Conservation (phyloP, 2,797 vertebrate species). For the Hydrocynus forskahlii region DNA sequence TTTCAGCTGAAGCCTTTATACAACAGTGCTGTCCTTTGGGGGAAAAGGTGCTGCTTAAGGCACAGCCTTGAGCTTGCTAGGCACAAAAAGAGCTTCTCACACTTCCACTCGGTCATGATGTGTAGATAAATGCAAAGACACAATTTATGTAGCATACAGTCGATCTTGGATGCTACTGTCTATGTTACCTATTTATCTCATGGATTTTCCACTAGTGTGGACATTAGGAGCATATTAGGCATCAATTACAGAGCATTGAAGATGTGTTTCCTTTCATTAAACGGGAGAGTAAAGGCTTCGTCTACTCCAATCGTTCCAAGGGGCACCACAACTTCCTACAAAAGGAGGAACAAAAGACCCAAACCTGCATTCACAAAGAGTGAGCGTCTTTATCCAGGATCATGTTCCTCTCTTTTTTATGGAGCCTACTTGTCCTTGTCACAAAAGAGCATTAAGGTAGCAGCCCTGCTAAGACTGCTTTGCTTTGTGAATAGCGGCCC, state of each 20-base stretch:
- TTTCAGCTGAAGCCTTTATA: not conserved
- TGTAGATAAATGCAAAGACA: not conserved
- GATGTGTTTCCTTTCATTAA: conserved; percentile 67
- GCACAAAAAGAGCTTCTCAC: not conserved
- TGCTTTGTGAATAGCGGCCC: not conserved
- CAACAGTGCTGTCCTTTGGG: not conserved
- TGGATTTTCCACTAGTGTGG: conserved; percentile 72
- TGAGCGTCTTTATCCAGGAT: conserved; percentile 2
- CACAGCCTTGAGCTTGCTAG: not conserved
- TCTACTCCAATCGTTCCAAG: not conserved
- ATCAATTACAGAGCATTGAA: conserved; percentile 61
- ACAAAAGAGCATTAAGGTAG: not conserved
- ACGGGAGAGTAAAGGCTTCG: not conserved
- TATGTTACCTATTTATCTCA: conserved; percentile 56
- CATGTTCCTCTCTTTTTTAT: not conserved
- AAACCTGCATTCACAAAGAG: not conserved
- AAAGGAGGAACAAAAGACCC: not conserved
- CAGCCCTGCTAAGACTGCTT: not conserved
- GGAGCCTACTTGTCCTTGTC: not conserved
- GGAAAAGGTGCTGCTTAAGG: not conserved
- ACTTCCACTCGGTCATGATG: not conserved
- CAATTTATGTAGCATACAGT: not conserved
- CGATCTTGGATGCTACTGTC: not conserved
- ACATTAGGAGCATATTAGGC: conserved; percentile 53
- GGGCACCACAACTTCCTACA: not conserved